Evolutionary conservation across 2,888 invertebrate species (phyloP).

Genomic region (Chromoteleia sp.): DNA sequence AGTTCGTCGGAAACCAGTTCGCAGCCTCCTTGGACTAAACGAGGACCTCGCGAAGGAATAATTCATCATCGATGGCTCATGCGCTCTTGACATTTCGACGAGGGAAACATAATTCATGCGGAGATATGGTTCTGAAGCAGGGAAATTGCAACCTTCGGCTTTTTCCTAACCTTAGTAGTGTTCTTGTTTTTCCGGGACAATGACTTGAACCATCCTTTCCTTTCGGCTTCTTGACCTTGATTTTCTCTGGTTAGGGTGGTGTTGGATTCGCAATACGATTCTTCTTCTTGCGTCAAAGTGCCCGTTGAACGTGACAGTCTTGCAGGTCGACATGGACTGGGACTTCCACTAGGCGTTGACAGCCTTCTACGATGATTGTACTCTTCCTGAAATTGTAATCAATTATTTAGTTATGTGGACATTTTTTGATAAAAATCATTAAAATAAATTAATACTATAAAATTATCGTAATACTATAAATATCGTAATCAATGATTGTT

Average conservation of each 20-base stretch:
- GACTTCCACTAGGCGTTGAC: constrained; percentile 91
- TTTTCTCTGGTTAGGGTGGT: constrained; percentile 83
- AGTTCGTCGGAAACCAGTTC: constrained; percentile 64
- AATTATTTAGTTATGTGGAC: no score
- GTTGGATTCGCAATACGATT: constrained; percentile 84
- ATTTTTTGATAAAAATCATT: no score
- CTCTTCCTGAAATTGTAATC: constrained; percentile 86
- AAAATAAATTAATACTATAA: no score
- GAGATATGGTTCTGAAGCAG: constrained; percentile 31
- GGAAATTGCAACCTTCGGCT: constrained; percentile 21
- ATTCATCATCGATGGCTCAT: constrained; percentile 68
- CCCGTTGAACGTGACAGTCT: constrained; percentile 84
- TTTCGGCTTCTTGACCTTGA: constrained; percentile 86
- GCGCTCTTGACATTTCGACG: constrained; percentile 59
- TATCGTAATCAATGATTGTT: no score
- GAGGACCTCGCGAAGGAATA: constrained; percentile 63
- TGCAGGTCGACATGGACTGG: constrained; percentile 87
- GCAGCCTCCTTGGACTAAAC: constrained; percentile 51
- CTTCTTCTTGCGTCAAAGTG: constrained; percentile 81
- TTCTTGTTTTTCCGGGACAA: constrained; percentile 89
- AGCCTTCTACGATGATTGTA: constrained; percentile 90
- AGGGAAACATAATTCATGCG: constrained; percentile 54
- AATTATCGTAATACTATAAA: no score
- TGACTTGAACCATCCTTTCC: constrained; percentile 91
- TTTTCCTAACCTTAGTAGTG: constrained; percentile 85